Evolutionary conservation across 2,113 vertebrate species (phyloP).

Genomic region (Cavia aperea): DNA sequence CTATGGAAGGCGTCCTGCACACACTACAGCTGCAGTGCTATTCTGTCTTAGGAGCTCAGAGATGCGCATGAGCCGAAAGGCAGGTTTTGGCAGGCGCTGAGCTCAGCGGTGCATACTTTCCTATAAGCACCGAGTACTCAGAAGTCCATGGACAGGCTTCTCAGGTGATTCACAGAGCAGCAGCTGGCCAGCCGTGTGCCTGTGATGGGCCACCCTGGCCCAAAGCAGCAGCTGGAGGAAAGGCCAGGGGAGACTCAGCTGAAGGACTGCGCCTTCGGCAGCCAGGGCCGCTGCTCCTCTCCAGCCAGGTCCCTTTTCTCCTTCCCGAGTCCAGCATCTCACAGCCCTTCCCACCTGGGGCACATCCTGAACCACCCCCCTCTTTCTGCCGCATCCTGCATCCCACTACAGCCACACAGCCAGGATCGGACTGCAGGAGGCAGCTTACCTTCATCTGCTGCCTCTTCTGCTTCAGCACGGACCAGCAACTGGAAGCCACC

Average conservation of each 20-base stretch:
- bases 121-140: background rate
- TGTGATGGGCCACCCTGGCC: background rate
- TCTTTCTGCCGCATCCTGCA: background rate
- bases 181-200: background rate
- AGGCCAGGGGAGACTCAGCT: too few species aligned
- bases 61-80: background rate
- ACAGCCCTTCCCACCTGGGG: background rate
- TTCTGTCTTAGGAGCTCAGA: background rate
- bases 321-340: too few species aligned
- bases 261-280: accelerated
- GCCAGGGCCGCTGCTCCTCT: accelerated
- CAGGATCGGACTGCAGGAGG: background rate
- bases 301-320: background rate
- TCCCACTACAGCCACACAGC: background rate
- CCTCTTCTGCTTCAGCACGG: conserved; percentile 93
- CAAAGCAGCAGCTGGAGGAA: background rate
- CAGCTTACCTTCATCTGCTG: conserved; percentile 90
- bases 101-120: background rate
- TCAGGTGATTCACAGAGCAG: background rate
- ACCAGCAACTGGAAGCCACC: conserved; percentile 97
- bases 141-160: background rate
- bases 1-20: background rate
- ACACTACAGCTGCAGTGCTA: conserved; percentile 2
- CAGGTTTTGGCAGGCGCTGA: background rate
- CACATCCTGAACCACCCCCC: background rate